phyloP scores from a whole-genome alignment of 2,888 invertebrate species.

The Ormyrus labotus region DNA sequence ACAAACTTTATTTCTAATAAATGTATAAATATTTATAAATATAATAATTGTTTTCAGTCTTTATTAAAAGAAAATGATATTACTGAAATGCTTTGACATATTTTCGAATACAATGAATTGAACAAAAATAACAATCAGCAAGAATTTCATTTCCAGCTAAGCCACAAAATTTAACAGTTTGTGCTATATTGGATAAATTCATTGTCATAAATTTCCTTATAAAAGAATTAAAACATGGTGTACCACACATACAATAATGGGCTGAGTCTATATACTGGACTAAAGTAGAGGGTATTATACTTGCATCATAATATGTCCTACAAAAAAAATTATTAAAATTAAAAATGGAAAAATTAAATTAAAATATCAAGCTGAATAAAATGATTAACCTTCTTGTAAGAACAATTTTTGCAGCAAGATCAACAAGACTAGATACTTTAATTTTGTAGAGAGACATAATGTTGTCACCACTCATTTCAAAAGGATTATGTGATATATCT shows the following conservation, averaged over 20 bases:
- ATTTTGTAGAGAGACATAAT: slow-evolving; percentile 62
- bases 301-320: slow-evolving; percentile 78
- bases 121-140: slow-evolving; percentile 82
- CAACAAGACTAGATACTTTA: slow-evolving; percentile 77
- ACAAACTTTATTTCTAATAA: background rate
- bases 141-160: slow-evolving; percentile 74
- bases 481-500: slow-evolving; percentile 80
- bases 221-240: slow-evolving; percentile 72
- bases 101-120: slow-evolving; percentile 75
- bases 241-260: slow-evolving; percentile 81
- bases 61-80: slow-evolving; percentile 14
- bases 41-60: slow-evolving; percentile 15
- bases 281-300: slow-evolving; percentile 79
- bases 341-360: slow-evolving; percentile 23
- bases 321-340: slow-evolving; percentile 51
- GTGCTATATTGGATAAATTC: slow-evolving; percentile 61
- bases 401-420: slow-evolving; percentile 78
- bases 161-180: slow-evolving; percentile 60
- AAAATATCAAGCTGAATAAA: background rate
- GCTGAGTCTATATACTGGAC: slow-evolving; percentile 80
- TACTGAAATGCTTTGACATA: slow-evolving; percentile 24
- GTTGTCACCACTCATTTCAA: slow-evolving; percentile 62
- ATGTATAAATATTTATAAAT: too few relatives aligned
- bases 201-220: slow-evolving; percentile 58
- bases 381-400: slow-evolving; percentile 74